Base-by-base conservation (phyloP, 2,797 vertebrate species). In the Enteromius mattozi region DNA sequence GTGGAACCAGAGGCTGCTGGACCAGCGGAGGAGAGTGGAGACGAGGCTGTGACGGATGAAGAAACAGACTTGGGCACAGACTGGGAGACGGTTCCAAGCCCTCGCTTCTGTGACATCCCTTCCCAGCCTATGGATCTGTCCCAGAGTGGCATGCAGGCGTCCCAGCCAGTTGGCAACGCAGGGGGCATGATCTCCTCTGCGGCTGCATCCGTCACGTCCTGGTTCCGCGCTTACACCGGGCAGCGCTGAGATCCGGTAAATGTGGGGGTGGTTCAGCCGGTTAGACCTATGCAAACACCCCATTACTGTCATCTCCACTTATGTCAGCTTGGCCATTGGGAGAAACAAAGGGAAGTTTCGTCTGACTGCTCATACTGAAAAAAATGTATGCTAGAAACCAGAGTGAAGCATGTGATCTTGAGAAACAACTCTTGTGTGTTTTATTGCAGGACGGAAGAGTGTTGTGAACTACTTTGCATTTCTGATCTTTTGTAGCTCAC, bases 31-130 rank as follows among this genome's bases (percentile, higher is more conserved):
- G 97, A 97, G 90, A 99, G 98, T 16, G 97, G 96, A 0, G 97
- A 99, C 0, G 98, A 99, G 86, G 94, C 51, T 0, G 86, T 98
- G 78, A 97, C 96, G 0, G 98, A 99, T 0, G 97, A 99, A 77
- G 98, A 99, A 92, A 99, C 98, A 0, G 98, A 99, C 94, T 94
- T 99, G 68, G 98, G 98, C 80, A 98, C 96, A 0, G 98, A 99
- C 93, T 99, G 98, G 98, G 98, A 99, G 95, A 99, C 99, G 1
- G 95, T 99, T 86, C 98, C 98, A 0, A 99, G 97, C 86, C 98
- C 98, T 0, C 94, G 97, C 1, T 99, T 99, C 92, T 99, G 97
- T 13, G 98, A 99, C 47, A 99, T 99, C 92, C 98, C 98, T 6
- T 99, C 98, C 0, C 96, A 99, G 95, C 92, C 97, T 2, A 96